Conservation (phyloP, 2,113 vertebrate genomes). For the Percina caprodes region DNA sequence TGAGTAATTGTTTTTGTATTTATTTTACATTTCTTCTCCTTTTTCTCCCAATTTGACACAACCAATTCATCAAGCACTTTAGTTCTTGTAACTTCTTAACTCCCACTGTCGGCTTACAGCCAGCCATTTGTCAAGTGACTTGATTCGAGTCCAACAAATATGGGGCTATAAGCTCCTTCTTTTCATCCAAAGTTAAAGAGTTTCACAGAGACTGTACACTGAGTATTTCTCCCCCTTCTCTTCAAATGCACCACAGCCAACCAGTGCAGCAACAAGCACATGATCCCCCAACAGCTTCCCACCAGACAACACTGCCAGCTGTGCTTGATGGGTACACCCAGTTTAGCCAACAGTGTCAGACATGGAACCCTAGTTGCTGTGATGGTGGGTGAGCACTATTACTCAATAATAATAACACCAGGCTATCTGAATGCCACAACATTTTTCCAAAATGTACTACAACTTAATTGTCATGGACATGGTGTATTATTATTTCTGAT, state of each 20-base stretch:
- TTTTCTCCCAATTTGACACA: neutral
- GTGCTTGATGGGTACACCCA: neutral
- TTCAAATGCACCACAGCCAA: neutral
- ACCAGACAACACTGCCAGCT: neutral
- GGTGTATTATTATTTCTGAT: neutral
- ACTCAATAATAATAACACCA: neutral
- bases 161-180: neutral
- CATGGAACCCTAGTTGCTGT: neutral
- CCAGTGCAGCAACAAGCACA: neutral
- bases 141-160: neutral
- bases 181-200: neutral
- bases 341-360: neutral
- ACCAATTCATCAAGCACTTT: neutral
- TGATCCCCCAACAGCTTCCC: neutral
- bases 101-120: neutral
- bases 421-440: neutral
- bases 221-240: neutral
- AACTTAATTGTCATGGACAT: neutral
- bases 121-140: neutral
- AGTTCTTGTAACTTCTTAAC: neutral
- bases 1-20: neutral
- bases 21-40: neutral
- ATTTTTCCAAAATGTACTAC: neutral
- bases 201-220: conserved; percentile 13
- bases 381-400: neutral